Evolutionary conservation across 2,113 vertebrate genomes (phyloP).

Genomic region (Toxotes chatareus): DNA sequence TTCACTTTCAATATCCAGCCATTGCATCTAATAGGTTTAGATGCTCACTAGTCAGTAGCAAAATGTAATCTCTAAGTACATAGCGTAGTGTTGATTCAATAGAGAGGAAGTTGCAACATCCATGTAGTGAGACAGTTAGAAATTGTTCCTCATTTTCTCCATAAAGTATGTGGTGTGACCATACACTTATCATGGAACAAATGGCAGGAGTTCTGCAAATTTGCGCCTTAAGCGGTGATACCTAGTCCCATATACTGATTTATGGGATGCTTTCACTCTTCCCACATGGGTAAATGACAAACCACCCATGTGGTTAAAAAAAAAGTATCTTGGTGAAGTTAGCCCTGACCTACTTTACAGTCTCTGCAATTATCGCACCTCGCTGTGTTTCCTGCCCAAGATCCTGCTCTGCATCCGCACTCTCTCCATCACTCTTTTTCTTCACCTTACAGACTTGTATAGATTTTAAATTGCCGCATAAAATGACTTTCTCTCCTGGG

Average conservation of each 20-base stretch:
- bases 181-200: neutral
- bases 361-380: constrained; percentile 11
- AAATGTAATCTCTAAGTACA: neutral
- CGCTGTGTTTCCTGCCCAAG: constrained; percentile 16
- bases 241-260: neutral
- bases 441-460: constrained; percentile 3
- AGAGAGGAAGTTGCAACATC: constrained; percentile 50
- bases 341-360: constrained; percentile 40
- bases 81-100: neutral
- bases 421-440: neutral
- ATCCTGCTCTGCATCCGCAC: neutral
- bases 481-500: neutral
- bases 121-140: neutral
- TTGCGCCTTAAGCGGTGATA: neutral
- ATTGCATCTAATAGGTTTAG: constrained; percentile 2
- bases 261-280: neutral
- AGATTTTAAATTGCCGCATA: constrained; percentile 4
- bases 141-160: constrained; percentile 48
- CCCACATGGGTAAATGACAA: constrained; percentile 18
- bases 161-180: neutral
- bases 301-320: neutral
- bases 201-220: neutral
- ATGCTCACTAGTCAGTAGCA: constrained; percentile 7
- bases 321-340: constrained; percentile 9
- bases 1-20: constrained; percentile 32